Percentiles rank a stretch among this genome's conserved stretches.
These are phyloP conservation scores for Vipera latastei DNA, from an alignment of 2,797 vertebrate genomes.

Conservation along the genomic window DNA sequence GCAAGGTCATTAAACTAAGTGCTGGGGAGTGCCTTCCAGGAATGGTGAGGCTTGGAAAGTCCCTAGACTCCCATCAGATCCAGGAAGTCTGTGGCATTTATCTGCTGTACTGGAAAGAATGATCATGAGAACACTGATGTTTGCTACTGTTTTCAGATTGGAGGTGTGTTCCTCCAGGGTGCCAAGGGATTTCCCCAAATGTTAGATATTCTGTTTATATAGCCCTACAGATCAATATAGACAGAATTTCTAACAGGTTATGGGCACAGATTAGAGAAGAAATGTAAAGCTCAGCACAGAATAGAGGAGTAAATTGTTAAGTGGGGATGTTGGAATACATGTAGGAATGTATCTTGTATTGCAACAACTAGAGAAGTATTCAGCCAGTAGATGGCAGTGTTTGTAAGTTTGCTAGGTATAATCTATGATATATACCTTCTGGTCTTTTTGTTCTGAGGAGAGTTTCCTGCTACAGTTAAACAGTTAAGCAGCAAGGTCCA, in stretches of 20 bases:
- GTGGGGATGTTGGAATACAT: not conserved
- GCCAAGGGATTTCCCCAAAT: not conserved
- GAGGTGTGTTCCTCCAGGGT: not conserved
- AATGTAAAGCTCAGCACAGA: not conserved
- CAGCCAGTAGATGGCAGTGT: not conserved
- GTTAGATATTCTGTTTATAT: not conserved
- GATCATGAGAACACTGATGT: not conserved
- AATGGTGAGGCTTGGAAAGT: not conserved
- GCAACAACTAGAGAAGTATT: not conserved
- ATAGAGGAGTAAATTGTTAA: not conserved
- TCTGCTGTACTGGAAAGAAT: not conserved
- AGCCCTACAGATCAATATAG: not conserved
- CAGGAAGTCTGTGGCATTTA: not conserved
- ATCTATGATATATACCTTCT: not conserved
- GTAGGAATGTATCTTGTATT: not conserved
- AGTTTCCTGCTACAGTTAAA: not conserved
- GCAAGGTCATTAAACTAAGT: not conserved
- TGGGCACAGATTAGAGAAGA: not conserved
- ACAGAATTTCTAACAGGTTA: not conserved
- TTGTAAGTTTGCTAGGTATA: not conserved
- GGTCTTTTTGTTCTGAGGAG: not conserved
- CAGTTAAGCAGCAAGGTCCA: not conserved
- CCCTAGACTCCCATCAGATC: not conserved
- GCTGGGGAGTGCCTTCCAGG: not conserved
- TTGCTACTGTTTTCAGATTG: not conserved